Evolutionary conservation across 2,888 invertebrate species (phyloP), one percentile per base, ranked within the genome.

Genomic region (Tetropium fuscum): DNA sequence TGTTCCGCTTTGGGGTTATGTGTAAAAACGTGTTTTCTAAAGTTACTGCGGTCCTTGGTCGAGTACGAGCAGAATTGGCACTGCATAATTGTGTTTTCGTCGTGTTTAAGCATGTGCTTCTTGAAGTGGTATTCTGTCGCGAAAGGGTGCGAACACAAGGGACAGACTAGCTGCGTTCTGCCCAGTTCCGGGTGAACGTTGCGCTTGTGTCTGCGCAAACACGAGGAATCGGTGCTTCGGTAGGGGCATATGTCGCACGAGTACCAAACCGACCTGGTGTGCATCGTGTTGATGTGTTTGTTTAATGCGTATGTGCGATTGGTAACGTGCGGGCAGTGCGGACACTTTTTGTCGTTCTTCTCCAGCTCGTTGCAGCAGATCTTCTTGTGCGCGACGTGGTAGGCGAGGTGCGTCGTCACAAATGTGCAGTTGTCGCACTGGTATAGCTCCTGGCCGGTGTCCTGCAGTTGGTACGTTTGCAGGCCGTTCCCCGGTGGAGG

Each of bases 31-130:
- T 76, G 76, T 40, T 74, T 75, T 6, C 74, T 63, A 44, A 73
- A 71, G 54, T 76, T 76, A 51, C 73, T 74, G 27, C 72, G 67
- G 43, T 75, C 75, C 19, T 66, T 70, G 6, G 74, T 69, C 10
- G 71, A 59, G 51, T 76, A 75, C 1, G 71, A 62, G 49, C 76
- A 75, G 43, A 72, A 67, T 3, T 66, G 68, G 45, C 73, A 73
- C 11, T 58, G 60, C 13, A 65, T 36, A 19, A 13, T 16, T 20
- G 48, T 32, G 18, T 49, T 15, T 1, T 58, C 54, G 7, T 58
- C 53, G 20, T 66, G 66, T 30, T 59, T 66, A 7, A 54, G 13
- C 47, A 62, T 38, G 43, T 66, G 66, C 32, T 60, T 62, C 15
- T 55, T 55, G 16, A 60, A 56, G 15, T 60, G 56, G 22, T 32